phyloP scores from a whole-genome alignment of 2,888 invertebrate genomes.

The Tanytarsus gracilentus region DNA sequence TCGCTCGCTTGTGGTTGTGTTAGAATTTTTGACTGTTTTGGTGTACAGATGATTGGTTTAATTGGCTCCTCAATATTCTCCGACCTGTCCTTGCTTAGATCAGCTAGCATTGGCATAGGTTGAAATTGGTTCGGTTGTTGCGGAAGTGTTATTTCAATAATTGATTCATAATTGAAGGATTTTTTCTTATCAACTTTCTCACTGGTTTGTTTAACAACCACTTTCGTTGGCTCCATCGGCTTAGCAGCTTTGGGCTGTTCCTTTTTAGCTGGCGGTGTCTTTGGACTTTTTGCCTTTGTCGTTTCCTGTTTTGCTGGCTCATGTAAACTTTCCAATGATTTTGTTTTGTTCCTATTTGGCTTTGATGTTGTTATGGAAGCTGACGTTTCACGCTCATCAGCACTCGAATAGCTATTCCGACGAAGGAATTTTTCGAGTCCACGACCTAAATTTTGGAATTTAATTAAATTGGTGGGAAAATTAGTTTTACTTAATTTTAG shows the following conservation, averaged over 20 bases:
- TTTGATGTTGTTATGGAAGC: slow-evolving; percentile 19
- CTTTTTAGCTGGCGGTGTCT: not conserved
- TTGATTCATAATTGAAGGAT: slow-evolving; percentile 15
- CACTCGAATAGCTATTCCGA: slow-evolving; percentile 13
- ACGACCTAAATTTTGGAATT: not conserved
- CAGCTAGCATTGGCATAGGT: not conserved
- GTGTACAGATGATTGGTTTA: slow-evolving; percentile 17
- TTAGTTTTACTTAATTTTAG: not conserved
- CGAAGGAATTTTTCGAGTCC: slow-evolving; percentile 11
- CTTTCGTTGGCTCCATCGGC: slow-evolving; percentile 7
- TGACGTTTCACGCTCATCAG: slow-evolving; percentile 16
- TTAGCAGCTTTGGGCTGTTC: not conserved
- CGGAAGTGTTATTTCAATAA: slow-evolving; percentile 25
- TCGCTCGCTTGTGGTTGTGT: not conserved
- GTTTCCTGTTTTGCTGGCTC: slow-evolving; percentile 1
- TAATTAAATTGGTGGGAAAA: not conserved
- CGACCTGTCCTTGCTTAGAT: not conserved
- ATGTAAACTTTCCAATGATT: slow-evolving; percentile 17
- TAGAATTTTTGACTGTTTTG: slow-evolving; percentile 16
- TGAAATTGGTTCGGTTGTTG: not conserved
- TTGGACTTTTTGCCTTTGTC: not conserved
- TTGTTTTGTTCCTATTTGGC: not conserved
- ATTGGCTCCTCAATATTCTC: slow-evolving; percentile 16
- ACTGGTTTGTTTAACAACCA: slow-evolving; percentile 13
- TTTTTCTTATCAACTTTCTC: slow-evolving; percentile 19